Evolutionary conservation across 2,888 invertebrate species (phyloP), one percentile per base, ranked within the genome.

Genomic region (Corythucha ciliata): DNA sequence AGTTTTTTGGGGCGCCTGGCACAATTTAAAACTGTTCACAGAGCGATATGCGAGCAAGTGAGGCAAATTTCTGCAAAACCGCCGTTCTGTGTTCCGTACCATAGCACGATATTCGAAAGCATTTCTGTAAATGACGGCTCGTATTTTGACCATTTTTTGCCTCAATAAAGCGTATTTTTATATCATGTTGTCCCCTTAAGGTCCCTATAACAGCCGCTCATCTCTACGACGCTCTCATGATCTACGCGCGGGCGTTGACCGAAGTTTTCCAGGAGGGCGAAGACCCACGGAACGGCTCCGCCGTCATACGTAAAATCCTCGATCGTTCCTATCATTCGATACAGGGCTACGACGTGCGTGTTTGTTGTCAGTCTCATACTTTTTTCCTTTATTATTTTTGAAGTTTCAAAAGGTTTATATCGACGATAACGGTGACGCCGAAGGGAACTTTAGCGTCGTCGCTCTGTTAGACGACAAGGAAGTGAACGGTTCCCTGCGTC

Each of bases 391-490:
- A n/a, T n/a, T n/a, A 10, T n/a, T 29, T 8, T 29, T 29, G n/a
- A 29, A 29, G 8, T 6, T 47, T 42, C 27, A 40, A 5, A 57
- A 85, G 85, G 82, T 85, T 8, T 81, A 80, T 61, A 89, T 93
- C 63, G 90, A 93, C 66, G 77, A 75, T 3, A 82, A 85, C 57
- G 92, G 92, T 0, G 90, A 93, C 63, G 90, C 91, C 0, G 89
- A 91, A 64, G 91, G 90, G 1, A 92, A 92, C 69, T 92, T 85
- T 69, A 86, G 90, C 0, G 83, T 92, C 1, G 80, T 91, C 21
- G 81, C 86, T 0, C 70, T 89, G 44, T 73, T 83, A 56, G 77
- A 77, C 39, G 80, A 83, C 60, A 64, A 68, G 3, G 69, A 72
- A 8, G 67, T 68, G 55, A 71, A 70, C 58, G 74, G 73, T 0